Evolutionary conservation across 2,888 invertebrate species (phyloP), one percentile per base, ranked within the genome.

Genomic region (Patella caerulea): DNA sequence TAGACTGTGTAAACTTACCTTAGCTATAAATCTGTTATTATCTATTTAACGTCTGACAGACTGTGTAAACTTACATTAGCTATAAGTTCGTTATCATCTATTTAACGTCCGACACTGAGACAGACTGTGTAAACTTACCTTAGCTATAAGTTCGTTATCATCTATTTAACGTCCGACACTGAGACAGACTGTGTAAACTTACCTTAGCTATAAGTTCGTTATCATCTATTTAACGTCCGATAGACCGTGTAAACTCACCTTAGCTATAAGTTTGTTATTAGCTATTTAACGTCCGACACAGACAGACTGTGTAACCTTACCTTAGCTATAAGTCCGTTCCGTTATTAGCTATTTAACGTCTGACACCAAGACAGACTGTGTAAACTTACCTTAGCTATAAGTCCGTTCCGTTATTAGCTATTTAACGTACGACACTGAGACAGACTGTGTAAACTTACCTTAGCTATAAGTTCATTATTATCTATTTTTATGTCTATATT

Each of bases 401-500:
- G 92, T n/a, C n/a, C n/a, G n/a, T n/a, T 73, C 89, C 87, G 84
- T 93, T 93, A 86, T 94, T 92, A 83, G 94, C 92, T 52, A 92
- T 89, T 90, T n/a, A n/a, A n/a, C n/a, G n/a, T n/a, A n/a, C n/a
- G n/a, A n/a, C n/a, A n/a, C n/a, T n/a, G n/a, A n/a, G n/a, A 24
- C 15, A 12, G 29, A 55, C 1, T 73, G 55, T 15, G 29, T 7
- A 14, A 1, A 72, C 75, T 77, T 82, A 92, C 94, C 92, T 94
- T 93, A 71, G 90, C 84, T 80, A 95, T 94, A 15, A 95, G 92
- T 73, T 89, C 87, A 84, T 93, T 93, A 86, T 94, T 92, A 83
- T 94, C 92, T 52, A 92, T 89, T 90, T 94, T 94, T 77, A 94
- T 93, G 85, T 94, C 94, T 81, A 94, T 93, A 86, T 94, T 94